Conservation (phyloP, 2,113 vertebrate species). For the Anser brachyrhynchus region DNA sequence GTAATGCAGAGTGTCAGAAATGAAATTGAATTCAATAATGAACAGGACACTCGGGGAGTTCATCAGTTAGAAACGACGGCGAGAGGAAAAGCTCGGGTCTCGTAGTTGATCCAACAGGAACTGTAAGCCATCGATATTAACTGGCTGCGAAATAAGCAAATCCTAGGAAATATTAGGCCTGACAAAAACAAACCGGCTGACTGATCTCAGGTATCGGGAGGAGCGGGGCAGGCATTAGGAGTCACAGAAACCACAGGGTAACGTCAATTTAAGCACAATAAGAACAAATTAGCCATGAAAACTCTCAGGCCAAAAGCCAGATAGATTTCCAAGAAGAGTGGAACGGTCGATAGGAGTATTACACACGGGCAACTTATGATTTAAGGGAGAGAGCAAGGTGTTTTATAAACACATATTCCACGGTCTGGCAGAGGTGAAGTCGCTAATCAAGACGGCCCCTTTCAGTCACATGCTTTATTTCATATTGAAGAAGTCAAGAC, state of each 20-base stretch:
- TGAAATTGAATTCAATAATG: not conserved
- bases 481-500: not conserved
- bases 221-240: not conserved
- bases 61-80: not conserved
- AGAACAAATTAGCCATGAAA: not conserved
- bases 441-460: not conserved
- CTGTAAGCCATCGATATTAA: not conserved
- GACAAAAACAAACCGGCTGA: not conserved
- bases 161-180: not conserved
- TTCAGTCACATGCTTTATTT: not conserved
- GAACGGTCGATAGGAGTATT: not conserved
- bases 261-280: not conserved
- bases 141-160: not conserved
- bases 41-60: not conserved
- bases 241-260: not conserved
- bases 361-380: not conserved
- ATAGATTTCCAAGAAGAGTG: not conserved
- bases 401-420: not conserved
- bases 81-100: not conserved
- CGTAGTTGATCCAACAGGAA: not conserved
- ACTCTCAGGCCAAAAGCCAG: not conserved
- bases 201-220: not conserved
- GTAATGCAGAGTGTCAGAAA: slow-evolving; percentile 15
- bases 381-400: not conserved
- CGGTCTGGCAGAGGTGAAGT: not conserved